These are phyloP conservation scores for Mesoclemmys tuberculata DNA, from an alignment of 2,113 vertebrate genomes.

Conservation along the genomic window DNA sequence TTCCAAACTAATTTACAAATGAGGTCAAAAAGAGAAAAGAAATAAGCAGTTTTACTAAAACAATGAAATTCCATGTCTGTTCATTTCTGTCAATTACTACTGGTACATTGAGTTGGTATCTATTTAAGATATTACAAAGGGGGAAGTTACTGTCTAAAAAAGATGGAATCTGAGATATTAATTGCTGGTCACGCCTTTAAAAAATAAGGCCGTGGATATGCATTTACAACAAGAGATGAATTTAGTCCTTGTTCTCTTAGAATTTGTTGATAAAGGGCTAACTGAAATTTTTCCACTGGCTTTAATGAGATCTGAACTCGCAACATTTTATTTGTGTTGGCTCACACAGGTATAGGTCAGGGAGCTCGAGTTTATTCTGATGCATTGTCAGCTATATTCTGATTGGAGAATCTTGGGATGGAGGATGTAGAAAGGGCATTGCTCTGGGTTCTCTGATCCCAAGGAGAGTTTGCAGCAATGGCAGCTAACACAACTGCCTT, in stretches of 20 bases:
- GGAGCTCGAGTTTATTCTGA: not conserved
- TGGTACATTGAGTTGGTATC: not conserved
- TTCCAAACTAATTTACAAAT: not conserved
- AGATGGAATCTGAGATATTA: not conserved
- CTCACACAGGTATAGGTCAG: not conserved
- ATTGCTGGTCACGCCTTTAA: not conserved
- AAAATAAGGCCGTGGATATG: not conserved
- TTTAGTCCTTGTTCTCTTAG: not conserved
- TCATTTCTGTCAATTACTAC: not conserved
- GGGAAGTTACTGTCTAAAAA: not conserved
- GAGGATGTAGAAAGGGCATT: not conserved
- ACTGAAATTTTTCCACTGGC: not conserved
- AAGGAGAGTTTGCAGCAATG: not conserved
- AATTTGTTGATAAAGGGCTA: not conserved
- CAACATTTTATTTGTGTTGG: not conserved
- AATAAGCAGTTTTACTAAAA: constrained; percentile 8
- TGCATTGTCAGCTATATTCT: not conserved
- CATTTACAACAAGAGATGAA: not conserved
- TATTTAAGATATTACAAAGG: not conserved
- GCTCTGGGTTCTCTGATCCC: not conserved
- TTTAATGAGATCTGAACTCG: not conserved
- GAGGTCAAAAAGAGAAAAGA: not conserved
- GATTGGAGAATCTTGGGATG: not conserved
- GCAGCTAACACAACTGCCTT: not conserved
- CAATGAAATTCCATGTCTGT: not conserved